Base-by-base conservation (phyloP, 2,888 invertebrate genomes). In the Habrosyne pyritoides region DNA sequence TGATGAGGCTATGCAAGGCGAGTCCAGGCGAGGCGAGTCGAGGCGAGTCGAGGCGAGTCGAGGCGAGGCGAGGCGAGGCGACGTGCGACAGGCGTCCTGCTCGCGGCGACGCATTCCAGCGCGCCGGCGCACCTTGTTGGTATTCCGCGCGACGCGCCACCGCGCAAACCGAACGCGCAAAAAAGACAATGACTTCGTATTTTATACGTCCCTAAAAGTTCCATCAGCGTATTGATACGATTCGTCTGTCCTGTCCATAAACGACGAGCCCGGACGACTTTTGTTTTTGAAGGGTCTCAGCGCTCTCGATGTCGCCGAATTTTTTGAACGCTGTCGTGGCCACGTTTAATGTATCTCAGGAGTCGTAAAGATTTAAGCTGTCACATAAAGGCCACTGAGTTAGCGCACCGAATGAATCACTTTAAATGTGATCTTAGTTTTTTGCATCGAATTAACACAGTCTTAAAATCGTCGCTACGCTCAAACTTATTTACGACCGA, bases 131-230 rank as follows among this genome's bases (percentile, higher is more conserved):
- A 73, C 72, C 87, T 89, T 79, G 84, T 90, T 89, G 83, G 81
- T 87, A 91, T 91, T 86, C 90, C 77, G 83, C 73, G 80, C 79
- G 73, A 60, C 74, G 80, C 79, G 81, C 50, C 21, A 28, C 10
- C 82, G 81, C 86, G 83, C 86, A 79, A 81, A 82, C 81, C 60
- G 73, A 79, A 81, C 86, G 80, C 81, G 87, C 87, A 87, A 89
- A 89, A 88, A 89, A 88, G 81, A 89, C 89, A 87, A 89, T 86
- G 87, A 86, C 84, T 86, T 75, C 81, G 84, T 86, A 90, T 88
- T 86, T 86, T 87, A 89, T 88, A 83, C 80, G 85, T 83, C 83
- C 84, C 84, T 84, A 88, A 90, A 89, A 84, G 85, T 89, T 87
- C 81, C 84, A 86, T 86, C 86, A 82, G 80, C 77, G 85, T 77